Base-by-base conservation (phyloP, 2,113 vertebrate species). In the Spermophilus dauricus region DNA sequence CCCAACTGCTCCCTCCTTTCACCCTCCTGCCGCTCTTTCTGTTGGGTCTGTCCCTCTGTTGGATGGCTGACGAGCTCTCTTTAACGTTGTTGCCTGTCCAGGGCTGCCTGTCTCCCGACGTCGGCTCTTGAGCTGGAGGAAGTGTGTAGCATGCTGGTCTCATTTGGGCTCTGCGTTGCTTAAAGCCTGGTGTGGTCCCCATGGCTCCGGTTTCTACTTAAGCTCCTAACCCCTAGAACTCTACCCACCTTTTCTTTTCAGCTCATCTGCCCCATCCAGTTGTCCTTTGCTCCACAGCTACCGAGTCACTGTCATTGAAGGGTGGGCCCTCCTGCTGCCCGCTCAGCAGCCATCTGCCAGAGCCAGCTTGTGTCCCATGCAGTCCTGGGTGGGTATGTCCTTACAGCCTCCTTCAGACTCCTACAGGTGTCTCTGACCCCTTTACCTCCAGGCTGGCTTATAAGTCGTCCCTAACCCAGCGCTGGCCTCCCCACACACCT, bases 321-420 rank as follows among this genome's bases (percentile, higher is more conserved):
- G 24, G 22, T 48, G 16, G 8, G 58, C 30, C 39, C 14, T 1
- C 45, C 42, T 32, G 34, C 11, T 18, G 17, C 53, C 45, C 37
- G 12, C 3, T 56, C 73, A 78, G 42, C 22, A 20, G 2, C 4
- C 30, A n/a, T 28, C 13, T 20, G 16, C 73, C 39, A 34, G 37
- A 75, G 70, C 37, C 3, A 5, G 1, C 13, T 26, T 1, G 0
- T 26, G 53, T 42, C 24, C n/a, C 12, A 5, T 0, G 1, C n/a
- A 4, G 1, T 82, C 39, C 30, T 51, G 18, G 56, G 18, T 20
- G 18, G 56, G 56, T 22, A 53, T 80, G 8, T 10, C 16, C 26
- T 37, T 69, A 13, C 1, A 1, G 5, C 2, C 18, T 39, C 37
- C 93, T n/a, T 39, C 11, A 34, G 34, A 9, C 2, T 75, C 39